A percentile compares a stretch with the other conserved stretches of the same genome.
Evolutionary conservation across 2,113 vertebrate species (phyloP).

Genomic region (Prunella fulvescens): DNA sequence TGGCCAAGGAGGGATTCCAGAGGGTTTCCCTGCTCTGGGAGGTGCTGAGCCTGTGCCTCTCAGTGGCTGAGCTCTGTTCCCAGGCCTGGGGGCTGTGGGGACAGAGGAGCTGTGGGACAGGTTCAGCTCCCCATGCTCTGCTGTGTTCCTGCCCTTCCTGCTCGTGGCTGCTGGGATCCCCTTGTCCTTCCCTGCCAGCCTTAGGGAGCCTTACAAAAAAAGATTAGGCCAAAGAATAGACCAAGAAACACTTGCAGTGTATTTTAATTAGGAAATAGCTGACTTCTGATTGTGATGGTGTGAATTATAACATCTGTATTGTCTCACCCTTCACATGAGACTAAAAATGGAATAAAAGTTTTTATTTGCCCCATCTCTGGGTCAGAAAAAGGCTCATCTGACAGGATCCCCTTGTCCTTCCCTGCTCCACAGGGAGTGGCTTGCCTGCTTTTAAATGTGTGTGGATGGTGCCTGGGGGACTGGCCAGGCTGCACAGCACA

Average conservation of each 20-base stretch:
- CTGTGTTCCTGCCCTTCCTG: neutral
- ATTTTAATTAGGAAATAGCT: neutral
- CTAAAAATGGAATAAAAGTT: neutral
- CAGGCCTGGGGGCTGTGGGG: neutral
- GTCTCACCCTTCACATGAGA: neutral
- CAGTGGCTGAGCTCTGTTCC: neutral
- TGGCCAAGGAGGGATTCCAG: neutral
- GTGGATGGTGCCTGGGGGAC: neutral
- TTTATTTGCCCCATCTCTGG: neutral
- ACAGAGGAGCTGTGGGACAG: neutral
- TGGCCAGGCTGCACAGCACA: neutral
- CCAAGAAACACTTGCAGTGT: neutral
- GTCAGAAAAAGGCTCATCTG: neutral
- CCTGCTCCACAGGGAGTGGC: accelerated
- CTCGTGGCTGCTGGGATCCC: neutral
- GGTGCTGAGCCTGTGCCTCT: neutral
- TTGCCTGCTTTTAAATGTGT: neutral
- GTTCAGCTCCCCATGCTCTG: neutral
- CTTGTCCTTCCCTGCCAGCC: neutral
- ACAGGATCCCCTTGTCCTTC: neutral
- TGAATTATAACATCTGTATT: neutral
- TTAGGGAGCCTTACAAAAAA: neutral
- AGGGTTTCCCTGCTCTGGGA: neutral
- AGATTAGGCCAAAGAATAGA: neutral
- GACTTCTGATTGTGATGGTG: neutral